Percentiles rank a stretch among this genome's conserved stretches.
phyloP scores from a whole-genome alignment of 2,113 vertebrate species.

The Saccopteryx bilineata region DNA sequence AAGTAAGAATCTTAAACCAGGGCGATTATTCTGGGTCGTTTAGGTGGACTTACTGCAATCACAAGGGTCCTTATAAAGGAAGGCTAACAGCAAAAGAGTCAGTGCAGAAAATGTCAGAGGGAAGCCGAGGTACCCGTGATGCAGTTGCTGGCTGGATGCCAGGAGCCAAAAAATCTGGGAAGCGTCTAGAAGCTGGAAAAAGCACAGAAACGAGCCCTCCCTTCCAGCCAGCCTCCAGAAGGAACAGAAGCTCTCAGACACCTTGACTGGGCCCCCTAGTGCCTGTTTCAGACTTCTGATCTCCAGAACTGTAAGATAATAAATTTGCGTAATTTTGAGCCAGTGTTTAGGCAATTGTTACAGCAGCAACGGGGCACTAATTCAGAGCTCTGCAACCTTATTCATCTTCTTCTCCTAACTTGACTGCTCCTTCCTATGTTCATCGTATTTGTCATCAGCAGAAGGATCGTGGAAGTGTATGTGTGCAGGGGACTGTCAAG shows the following conservation, averaged over 20 bases:
- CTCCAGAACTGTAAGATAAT: neutral
- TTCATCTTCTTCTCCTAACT: neutral
- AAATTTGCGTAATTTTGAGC: neutral
- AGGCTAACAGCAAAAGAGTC: neutral
- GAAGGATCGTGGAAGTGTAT: neutral
- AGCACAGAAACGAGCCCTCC: neutral
- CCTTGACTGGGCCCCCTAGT: no score
- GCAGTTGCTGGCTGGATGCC: neutral
- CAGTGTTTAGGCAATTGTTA: neutral
- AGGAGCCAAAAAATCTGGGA: neutral
- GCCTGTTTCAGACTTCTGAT: neutral
- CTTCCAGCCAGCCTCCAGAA: neutral
- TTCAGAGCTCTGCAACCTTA: neutral
- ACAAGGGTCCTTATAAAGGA: neutral
- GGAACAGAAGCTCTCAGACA: neutral
- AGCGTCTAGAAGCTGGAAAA: neutral
- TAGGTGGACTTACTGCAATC: neutral
- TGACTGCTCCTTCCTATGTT: neutral
- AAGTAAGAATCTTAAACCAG: neutral
- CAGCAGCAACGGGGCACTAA: neutral
- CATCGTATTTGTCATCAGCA: neutral
- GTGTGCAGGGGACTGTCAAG: neutral
- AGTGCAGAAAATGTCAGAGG: neutral
- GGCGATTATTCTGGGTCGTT: neutral
- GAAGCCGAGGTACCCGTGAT: neutral